A percentile compares a stretch with the other conserved stretches of the same genome.
Conservation (phyloP, 92 coral and sea anemone genomes). For the Siderastrea siderea region DNA sequence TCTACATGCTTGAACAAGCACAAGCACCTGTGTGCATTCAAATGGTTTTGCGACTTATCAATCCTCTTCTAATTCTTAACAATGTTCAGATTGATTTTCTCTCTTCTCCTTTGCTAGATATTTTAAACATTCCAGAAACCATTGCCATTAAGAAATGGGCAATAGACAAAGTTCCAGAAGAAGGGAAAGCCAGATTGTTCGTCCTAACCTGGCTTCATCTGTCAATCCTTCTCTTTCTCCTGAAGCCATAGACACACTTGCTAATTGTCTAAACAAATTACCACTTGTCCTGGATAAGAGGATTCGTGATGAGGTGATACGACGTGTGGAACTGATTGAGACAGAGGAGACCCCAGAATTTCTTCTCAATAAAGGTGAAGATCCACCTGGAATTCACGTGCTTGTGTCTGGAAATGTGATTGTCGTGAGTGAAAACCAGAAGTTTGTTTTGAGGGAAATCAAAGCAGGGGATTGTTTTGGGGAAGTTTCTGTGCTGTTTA, state of each 20-base stretch:
- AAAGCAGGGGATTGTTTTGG: constrained; percentile 84
- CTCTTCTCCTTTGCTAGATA: background rate
- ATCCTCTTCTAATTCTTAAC: background rate
- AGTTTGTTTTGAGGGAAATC: constrained; percentile 72
- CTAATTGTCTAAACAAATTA: constrained; percentile 67
- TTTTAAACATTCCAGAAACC: background rate
- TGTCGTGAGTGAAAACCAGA: constrained; percentile 70
- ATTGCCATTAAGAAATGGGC: constrained; percentile 36
- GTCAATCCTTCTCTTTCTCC: constrained; percentile 57
- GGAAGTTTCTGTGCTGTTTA: constrained; percentile 82
- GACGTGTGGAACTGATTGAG: constrained; percentile 52
- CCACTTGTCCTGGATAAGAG: constrained; percentile 62
- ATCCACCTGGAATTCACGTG: constrained; percentile 75
- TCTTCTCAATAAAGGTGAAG: constrained; percentile 70
- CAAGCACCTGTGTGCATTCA: too few relatives aligned
- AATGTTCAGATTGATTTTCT: background rate
- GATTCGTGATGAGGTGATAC: constrained; percentile 63
- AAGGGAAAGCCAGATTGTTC: constrained; percentile 38
- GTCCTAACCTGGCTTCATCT: constrained; percentile 35
- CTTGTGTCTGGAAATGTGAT: constrained; percentile 79
- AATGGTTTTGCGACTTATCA: too few relatives aligned
- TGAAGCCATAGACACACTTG: constrained; percentile 58
- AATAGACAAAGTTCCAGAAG: constrained; percentile 53
- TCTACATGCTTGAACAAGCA: too few relatives aligned
- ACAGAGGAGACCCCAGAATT: constrained; percentile 52